A percentile compares a stretch with the other conserved stretches of the same genome.
phyloP scores from a whole-genome alignment of 2,888 invertebrate species.

The Ormyrus nitidulus region DNA sequence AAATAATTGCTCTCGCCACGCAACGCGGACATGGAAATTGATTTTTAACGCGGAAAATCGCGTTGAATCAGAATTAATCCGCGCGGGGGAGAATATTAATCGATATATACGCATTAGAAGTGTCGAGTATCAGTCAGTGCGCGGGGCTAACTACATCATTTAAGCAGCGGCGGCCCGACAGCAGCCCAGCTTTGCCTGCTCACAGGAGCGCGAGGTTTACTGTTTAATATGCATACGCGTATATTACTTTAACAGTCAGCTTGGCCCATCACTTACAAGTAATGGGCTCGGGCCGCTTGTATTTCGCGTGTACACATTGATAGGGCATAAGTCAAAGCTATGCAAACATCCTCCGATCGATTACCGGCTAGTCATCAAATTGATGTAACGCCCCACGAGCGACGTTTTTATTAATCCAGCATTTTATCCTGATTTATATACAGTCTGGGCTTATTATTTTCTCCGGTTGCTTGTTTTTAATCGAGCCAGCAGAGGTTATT shows the following conservation, averaged over 20 bases:
- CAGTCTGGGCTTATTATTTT: background rate
- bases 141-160: slow-evolving; percentile 39
- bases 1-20: too few relatives aligned
- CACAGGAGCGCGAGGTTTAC: slow-evolving; percentile 1
- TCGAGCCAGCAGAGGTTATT: too few relatives aligned
- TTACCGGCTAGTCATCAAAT: slow-evolving; percentile 13
- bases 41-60: too few relatives aligned
- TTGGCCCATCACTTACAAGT: slow-evolving; percentile 43
- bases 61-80: too few relatives aligned
- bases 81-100: background rate
- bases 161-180: background rate
- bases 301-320: slow-evolving; percentile 27
- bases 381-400: slow-evolving; percentile 9
- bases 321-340: slow-evolving; percentile 31
- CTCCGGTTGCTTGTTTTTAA: too few relatives aligned
- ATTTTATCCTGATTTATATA: slow-evolving; percentile 5
- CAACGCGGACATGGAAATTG: too few relatives aligned
- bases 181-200: background rate
- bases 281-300: slow-evolving; percentile 34
- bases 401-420: slow-evolving; percentile 23
- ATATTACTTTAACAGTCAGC: slow-evolving; percentile 49
- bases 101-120: background rate
- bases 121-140: background rate
- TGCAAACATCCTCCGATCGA: slow-evolving; percentile 17
- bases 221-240: slow-evolving; percentile 49